Percentiles rank a stretch among this genome's conserved stretches.
phyloP scores from a whole-genome alignment of 1,140 invertebrate species.

The Dreissena rostriformis region DNA sequence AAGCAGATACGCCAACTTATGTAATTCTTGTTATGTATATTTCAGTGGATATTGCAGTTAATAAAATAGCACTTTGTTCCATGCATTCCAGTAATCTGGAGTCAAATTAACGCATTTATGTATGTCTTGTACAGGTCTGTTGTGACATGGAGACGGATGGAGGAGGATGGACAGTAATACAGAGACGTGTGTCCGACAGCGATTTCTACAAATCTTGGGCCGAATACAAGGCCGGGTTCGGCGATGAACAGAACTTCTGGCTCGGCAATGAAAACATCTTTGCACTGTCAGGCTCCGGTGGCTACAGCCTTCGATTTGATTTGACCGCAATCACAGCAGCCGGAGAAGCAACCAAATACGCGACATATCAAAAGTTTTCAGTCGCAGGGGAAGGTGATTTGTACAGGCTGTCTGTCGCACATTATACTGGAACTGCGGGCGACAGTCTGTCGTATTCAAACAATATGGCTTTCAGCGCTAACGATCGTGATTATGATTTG shows the following conservation, averaged over 20 bases:
- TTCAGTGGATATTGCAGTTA: no score
- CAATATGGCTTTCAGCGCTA: background rate
- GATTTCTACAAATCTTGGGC: conserved; percentile 96
- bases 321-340: background rate
- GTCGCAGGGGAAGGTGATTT: background rate
- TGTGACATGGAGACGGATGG: conserved; percentile 82
- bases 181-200: conserved; percentile 89
- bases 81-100: no score
- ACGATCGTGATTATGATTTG: background rate
- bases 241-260: conserved; percentile 14
- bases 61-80: no score
- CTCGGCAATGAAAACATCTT: conserved; percentile 15
- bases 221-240: conserved; percentile 81
- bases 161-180: conserved; percentile 93
- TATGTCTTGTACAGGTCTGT: background rate
- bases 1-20: background rate
- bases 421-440: background rate
- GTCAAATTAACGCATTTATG: background rate
- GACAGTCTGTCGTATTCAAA: background rate
- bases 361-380: background rate
- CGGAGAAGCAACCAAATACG: background rate
- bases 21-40: no score
- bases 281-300: conserved; percentile 82
- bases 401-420: background rate
- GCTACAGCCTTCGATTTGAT: conserved; percentile 20